phyloP scores from a whole-genome alignment of 2,113 vertebrate genomes.

The Recurvirostra avosetta region DNA sequence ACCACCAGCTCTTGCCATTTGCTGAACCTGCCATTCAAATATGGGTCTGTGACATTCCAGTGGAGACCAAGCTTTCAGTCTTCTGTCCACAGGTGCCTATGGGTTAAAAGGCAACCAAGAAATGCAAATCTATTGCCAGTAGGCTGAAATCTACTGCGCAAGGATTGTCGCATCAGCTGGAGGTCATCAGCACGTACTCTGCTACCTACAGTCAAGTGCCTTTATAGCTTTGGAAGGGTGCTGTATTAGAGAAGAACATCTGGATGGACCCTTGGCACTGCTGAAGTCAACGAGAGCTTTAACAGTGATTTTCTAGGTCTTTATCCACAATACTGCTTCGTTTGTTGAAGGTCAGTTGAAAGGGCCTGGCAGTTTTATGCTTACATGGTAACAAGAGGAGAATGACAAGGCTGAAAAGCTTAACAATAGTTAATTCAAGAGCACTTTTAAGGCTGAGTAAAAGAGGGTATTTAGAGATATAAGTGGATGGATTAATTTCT shows the following conservation, averaged over 20 bases:
- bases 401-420: neutral
- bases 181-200: neutral
- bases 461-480: neutral
- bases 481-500: neutral
- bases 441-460: neutral
- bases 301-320: neutral
- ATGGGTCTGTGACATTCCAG: rapidly evolving
- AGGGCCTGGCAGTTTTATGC: neutral
- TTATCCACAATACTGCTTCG: neutral
- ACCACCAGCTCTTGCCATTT: neutral
- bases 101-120: neutral
- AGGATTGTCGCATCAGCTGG: neutral
- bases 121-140: neutral
- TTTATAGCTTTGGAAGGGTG: neutral
- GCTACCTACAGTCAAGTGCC: neutral
- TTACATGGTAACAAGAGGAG: neutral
- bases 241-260: neutral
- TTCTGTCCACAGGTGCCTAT: neutral
- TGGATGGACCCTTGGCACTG: neutral
- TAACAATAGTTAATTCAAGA: neutral
- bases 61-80: neutral
- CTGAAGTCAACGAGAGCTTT: neutral
- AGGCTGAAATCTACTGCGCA: neutral
- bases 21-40: neutral
- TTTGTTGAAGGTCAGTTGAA: neutral